A percentile compares a stretch with the other conserved stretches of the same genome.
Conservation (phyloP, 1,140 invertebrate genomes). For the Popillia japonica region DNA sequence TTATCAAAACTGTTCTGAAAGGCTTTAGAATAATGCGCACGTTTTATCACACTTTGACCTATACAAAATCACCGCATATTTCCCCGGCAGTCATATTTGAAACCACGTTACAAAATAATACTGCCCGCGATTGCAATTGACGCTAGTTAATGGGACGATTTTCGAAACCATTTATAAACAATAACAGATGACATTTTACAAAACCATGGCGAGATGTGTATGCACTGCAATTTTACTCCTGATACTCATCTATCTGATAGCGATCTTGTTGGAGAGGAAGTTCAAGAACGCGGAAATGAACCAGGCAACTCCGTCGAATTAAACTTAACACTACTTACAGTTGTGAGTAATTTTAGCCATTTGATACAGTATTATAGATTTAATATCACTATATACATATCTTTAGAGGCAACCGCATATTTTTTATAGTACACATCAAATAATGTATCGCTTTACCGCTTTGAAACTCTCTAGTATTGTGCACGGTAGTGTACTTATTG, state of each 20-base stretch:
- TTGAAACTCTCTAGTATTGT: not conserved
- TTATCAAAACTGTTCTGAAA: constrained; percentile 12
- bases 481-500: constrained; percentile 35
- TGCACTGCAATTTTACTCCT: constrained; percentile 56
- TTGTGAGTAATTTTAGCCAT: constrained; percentile 39
- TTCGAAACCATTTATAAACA: not conserved
- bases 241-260: constrained; percentile 55
- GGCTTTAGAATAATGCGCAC: constrained; percentile 13
- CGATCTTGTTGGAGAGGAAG: constrained; percentile 57
- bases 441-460: not conserved
- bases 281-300: constrained; percentile 53
- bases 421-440: constrained; percentile 5
- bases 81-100: not conserved
- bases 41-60: constrained; percentile 15
- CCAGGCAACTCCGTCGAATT: constrained; percentile 38
- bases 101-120: constrained; percentile 1
- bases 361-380: constrained; percentile 36
- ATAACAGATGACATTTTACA: constrained; percentile 46
- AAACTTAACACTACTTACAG: constrained; percentile 9
- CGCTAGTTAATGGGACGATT: not conserved
- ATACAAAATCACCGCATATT: constrained; percentile 1
- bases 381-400: not conserved
- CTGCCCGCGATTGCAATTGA: not conserved
- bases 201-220: constrained; percentile 54
- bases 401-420: not conserved